Conservation (phyloP, 2,888 invertebrate species). For the Thereva unica region DNA sequence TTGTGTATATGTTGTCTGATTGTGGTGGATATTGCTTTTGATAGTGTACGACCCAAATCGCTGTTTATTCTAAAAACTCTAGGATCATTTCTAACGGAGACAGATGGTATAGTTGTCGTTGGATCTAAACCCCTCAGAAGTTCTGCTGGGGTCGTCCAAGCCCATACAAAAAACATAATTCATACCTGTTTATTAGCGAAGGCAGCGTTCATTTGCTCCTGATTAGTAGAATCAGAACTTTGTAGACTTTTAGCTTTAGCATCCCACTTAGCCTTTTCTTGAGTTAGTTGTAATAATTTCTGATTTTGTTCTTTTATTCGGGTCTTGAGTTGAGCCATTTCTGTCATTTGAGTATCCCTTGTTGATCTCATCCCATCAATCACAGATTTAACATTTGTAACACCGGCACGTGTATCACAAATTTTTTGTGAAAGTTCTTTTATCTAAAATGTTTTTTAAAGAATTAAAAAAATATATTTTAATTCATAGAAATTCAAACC, state of each 20-base stretch:
- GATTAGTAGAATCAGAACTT: slow-evolving; percentile 58
- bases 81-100: no score
- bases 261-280: slow-evolving; percentile 81
- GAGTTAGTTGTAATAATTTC: slow-evolving; percentile 75
- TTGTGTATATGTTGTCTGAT: no score
- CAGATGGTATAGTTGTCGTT: no score
- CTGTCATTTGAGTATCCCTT: slow-evolving; percentile 87
- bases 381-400: slow-evolving; percentile 89
- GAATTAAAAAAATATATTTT: not conserved
- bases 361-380: slow-evolving; percentile 94
- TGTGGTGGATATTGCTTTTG: no score
- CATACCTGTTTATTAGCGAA: slow-evolving; percentile 65
- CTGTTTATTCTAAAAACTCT: no score
- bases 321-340: slow-evolving; percentile 81
- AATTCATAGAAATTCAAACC: slow-evolving; percentile 43
- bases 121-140: no score
- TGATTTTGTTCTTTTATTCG: slow-evolving; percentile 84
- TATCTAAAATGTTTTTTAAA: slow-evolving; percentile 61
- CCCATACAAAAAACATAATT: slow-evolving; percentile 41
- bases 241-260: slow-evolving; percentile 62
- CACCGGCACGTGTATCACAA: slow-evolving; percentile 80
- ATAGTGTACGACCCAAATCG: no score
- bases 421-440: slow-evolving; percentile 81
- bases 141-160: no score
- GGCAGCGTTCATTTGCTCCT: slow-evolving; percentile 65